Base-by-base conservation (phyloP, 2,888 invertebrate species). In the Dromius quadrimaculatus region DNA sequence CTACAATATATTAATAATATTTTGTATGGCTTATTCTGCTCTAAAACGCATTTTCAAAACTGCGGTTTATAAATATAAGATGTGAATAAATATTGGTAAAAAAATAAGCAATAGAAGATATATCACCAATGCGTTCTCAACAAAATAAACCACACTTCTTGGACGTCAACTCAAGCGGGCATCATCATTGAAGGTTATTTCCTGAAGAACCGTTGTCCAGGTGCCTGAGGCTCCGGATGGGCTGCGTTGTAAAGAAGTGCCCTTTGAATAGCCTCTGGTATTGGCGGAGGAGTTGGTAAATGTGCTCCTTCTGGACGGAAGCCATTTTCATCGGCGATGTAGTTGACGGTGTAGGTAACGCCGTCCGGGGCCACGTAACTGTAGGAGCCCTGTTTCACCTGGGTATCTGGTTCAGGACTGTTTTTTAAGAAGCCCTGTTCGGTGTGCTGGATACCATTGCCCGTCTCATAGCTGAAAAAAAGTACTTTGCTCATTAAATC, bases 391-490 rank as follows among this genome's bases (percentile, higher is more conserved):
- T 87, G 86, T 79, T 85, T 86, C 11, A 85, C 86, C 75, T 81
- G 75, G 43, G 79, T 77, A 73, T 80, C 80, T 72, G 71, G 73
- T 65, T 73, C 78, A 73, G 81, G 82, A 22, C 79, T 77, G 61
- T 79, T 80, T 71, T 83, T 83, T 69, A 81, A 75, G 72, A 80
- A 81, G 23, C 82, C 81, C 75, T 87, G 86, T 76, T 92, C 92
- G 75, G 91, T 87, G 0, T 87, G 90, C 1, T 83, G 82, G 74
- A 92, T 92, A 9, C 91, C 91, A 77, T 92, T 91, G 23, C 88
- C 91, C 54, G 91, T 91, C 81, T 74, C 74, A 34, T 71, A 74
- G 68, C 74, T 74, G 20, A 43, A 66, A 15, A 43, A 43, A 17
- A n/a, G n/a, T n/a, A n/a, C n/a, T n/a, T n/a, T n/a, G n/a, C n/a